These are phyloP conservation scores for Malaclemys terrapin DNA, from an alignment of 2,113 vertebrate species.

Conservation along the genomic window DNA sequence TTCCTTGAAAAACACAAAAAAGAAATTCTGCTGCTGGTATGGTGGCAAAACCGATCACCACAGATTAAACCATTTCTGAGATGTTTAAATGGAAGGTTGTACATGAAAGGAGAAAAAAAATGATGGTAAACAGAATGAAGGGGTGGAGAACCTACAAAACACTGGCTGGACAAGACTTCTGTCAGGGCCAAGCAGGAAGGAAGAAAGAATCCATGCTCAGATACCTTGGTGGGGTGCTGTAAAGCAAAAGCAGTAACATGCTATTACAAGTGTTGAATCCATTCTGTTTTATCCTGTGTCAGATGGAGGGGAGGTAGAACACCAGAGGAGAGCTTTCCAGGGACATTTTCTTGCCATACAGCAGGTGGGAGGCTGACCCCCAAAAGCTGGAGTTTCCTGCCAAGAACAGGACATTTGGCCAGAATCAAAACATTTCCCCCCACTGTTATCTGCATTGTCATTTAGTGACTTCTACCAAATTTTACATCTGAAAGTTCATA, in stretches of 20 bases:
- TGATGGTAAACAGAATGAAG: neutral
- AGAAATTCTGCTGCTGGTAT: neutral
- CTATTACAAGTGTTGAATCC: neutral
- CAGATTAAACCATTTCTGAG: neutral
- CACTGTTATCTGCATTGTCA: neutral
- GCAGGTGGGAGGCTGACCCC: neutral
- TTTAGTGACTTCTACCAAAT: neutral
- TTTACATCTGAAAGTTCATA: neutral
- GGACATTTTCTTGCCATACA: neutral
- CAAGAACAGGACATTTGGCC: neutral
- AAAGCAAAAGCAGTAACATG: accelerated
- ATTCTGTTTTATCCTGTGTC: neutral
- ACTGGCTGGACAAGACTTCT: neutral
- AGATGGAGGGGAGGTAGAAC: neutral
- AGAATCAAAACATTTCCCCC: neutral
- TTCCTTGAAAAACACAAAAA: neutral
- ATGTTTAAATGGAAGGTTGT: neutral
- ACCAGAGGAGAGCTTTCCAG: neutral
- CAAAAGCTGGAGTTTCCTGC: neutral
- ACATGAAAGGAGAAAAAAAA: neutral
- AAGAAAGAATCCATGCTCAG: accelerated
- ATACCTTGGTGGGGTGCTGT: too few species aligned
- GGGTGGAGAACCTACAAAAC: neutral
- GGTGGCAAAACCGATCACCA: neutral
- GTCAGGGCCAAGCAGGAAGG: accelerated